phyloP scores from a whole-genome alignment of 2,113 vertebrate genomes.

The Ancistrus triradiatus region DNA sequence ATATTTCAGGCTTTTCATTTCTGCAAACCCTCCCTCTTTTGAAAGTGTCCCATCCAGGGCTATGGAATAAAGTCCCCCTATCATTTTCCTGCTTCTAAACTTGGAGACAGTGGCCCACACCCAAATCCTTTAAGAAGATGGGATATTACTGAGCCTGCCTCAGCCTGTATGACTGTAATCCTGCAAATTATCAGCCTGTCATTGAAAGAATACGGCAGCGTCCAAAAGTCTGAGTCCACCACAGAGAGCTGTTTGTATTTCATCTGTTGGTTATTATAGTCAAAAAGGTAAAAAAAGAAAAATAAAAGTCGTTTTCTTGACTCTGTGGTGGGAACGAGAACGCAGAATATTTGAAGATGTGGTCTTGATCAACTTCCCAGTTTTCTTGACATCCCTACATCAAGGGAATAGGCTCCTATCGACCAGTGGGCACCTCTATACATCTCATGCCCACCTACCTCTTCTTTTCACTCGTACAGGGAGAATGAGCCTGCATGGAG shows the following conservation, averaged over 20 bases:
- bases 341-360: too few relatives aligned
- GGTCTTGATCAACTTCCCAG: too few relatives aligned
- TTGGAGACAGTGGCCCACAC: slow-evolving; percentile 33
- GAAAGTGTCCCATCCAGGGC: slow-evolving; percentile 33
- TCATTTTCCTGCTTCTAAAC: slow-evolving; percentile 39
- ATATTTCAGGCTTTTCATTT: slow-evolving; percentile 38
- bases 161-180: slow-evolving; percentile 25
- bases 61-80: slow-evolving; percentile 41
- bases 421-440: too few relatives aligned
- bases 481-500: too few relatives aligned
- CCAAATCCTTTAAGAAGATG: slow-evolving; percentile 26
- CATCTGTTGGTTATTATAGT: too few relatives aligned
- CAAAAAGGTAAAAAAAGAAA: too few relatives aligned
- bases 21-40: slow-evolving; percentile 39
- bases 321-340: too few relatives aligned
- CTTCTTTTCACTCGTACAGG: too few relatives aligned
- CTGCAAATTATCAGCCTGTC: slow-evolving; percentile 3
- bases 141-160: slow-evolving; percentile 30
- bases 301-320: too few relatives aligned
- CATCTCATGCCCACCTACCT: too few relatives aligned
- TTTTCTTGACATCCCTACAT: too few relatives aligned
- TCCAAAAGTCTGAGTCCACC: background rate
- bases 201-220: slow-evolving; percentile 3
- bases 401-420: too few relatives aligned
- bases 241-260: background rate